A percentile compares a stretch with the other conserved stretches of the same genome.
These are phyloP conservation scores for Zapus hudsonius DNA, from an alignment of 2,113 vertebrate species.

Conservation along the genomic window DNA sequence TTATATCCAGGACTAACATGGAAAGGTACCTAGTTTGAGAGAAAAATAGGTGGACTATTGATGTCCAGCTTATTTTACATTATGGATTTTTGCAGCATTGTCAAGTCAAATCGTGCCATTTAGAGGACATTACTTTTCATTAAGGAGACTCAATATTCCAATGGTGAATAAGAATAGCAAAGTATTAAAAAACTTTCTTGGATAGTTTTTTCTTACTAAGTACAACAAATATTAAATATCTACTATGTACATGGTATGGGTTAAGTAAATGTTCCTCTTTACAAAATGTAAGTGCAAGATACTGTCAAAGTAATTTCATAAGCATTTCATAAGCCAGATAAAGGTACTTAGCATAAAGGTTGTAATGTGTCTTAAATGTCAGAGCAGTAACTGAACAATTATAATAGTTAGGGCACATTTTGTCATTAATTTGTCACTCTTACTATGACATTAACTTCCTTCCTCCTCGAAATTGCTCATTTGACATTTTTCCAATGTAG, in stretches of 20 bases:
- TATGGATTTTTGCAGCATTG: slow-evolving; percentile 12
- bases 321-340: slow-evolving; percentile 70
- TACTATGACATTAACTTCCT: slow-evolving; percentile 74
- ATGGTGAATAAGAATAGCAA: slow-evolving; percentile 54
- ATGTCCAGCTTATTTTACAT: slow-evolving; percentile 3
- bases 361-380: slow-evolving; percentile 78
- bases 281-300: slow-evolving; percentile 46
- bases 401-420: slow-evolving; percentile 68
- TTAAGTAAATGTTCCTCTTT: slow-evolving; percentile 71
- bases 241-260: slow-evolving; percentile 13
- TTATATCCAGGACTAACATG: background rate
- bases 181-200: slow-evolving; percentile 40
- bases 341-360: slow-evolving; percentile 67
- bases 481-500: slow-evolving; percentile 72
- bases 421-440: slow-evolving; percentile 78
- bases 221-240: slow-evolving; percentile 25
- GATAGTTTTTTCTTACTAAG: slow-evolving; percentile 54
- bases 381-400: slow-evolving; percentile 75
- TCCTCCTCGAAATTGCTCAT: slow-evolving; percentile 70
- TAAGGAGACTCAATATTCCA: slow-evolving; percentile 27
- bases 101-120: slow-evolving; percentile 51
- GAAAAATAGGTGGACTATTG: slow-evolving; percentile 10
- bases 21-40: slow-evolving; percentile 8
- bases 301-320: slow-evolving; percentile 70
- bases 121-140: slow-evolving; percentile 42